Evolutionary conservation across 2,888 invertebrate genomes (phyloP), one percentile per base, ranked within the genome.

Genomic region (Spodoptera littoralis): DNA sequence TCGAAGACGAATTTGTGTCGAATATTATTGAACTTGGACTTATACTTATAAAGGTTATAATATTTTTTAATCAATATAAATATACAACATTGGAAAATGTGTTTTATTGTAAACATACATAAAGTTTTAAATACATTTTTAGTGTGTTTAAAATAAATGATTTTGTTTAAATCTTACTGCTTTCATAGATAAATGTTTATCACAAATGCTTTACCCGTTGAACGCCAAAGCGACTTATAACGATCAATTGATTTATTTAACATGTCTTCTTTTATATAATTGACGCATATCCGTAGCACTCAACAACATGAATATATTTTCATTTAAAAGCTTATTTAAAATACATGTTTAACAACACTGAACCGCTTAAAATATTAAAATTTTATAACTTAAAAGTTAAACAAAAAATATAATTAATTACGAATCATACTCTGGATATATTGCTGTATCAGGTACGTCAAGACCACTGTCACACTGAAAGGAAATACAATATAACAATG

Each of bases 401-500:
- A 44, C 44, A 43, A 46, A 46, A 48, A 43, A 30, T 51, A 58
- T 49, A 45, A 42, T 62, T 82, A 84, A 53, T 66, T 71, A 72
- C 81, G 79, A 81, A 90, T 85, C 79, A 89, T 85, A 87, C 76
- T 88, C 84, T 84, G 87, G 87, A 90, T 76, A 89, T 90, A 93
- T 79, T 85, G 91, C 65, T 91, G 92, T 80, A 90, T 86, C 91
- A 94, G 89, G 93, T 88, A 93, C 86, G 90, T 90, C 84, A 94
- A 85, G 77, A 91, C 83, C 89, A 93, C 80, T 86, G 92, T 88
- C 78, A 90, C 84, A 85, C 94, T 94, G 94, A 91, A 94, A 94
- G 81, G 78, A 85, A 89, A 88, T 73, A 79, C 53, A 76, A 75
- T 75, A 65, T 71, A 76, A 59, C 66, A 50, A 54, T 70, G 81